Evolutionary conservation across 2,797 vertebrate species (phyloP), one percentile per base, ranked within the genome.

Genomic region (Picus viridis): DNA sequence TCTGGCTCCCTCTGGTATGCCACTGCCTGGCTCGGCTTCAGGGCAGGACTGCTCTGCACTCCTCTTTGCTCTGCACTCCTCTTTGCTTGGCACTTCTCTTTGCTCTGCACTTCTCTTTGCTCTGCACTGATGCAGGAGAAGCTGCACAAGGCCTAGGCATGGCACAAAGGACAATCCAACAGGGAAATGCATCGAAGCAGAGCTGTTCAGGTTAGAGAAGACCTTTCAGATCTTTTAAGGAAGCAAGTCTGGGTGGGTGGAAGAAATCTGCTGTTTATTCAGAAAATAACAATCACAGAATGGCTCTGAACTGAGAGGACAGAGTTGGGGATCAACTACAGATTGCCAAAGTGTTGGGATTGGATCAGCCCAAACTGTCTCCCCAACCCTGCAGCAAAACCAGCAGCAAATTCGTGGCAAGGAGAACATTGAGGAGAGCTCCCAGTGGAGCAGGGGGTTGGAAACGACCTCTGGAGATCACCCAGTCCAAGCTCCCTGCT

Each of bases 141-240:
- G 61, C 57, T 26, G 62, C 4, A 4, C 51, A 20, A 8, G 0
- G 2, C 3, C 36, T 6, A 26, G 47, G 61, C 29, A n/a, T 8
- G 26, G 61, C 30, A 20, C 1, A 1, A 26, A 29, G 65, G 69
- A 59, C 45, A 64, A 24, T 27, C 22, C 43, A 56, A 7, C 3
- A 1, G 2, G 36, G 62, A 57, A 65, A 47, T 23, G 63, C 30
- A 47, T 43, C n/a, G 20, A 67, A 16, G n/a, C 43, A 47, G 15
- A 24, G 10, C 20, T 14, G 26, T 5, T 64, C 30, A 20, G 62
- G 62, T 22, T 43, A 41, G 39, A 64, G 30, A 30, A 30, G 39
- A 29, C 27, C 27, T 30, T 64, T 43, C 29, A 30, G 39, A 30
- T 30, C 39, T 23, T 49, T 49, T 49, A 49, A 49, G 19, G 47